Evolutionary conservation across 2,888 invertebrate genomes (phyloP), one percentile per base, ranked within the genome.

Genomic region (Rhagophthalmus giganteus): DNA sequence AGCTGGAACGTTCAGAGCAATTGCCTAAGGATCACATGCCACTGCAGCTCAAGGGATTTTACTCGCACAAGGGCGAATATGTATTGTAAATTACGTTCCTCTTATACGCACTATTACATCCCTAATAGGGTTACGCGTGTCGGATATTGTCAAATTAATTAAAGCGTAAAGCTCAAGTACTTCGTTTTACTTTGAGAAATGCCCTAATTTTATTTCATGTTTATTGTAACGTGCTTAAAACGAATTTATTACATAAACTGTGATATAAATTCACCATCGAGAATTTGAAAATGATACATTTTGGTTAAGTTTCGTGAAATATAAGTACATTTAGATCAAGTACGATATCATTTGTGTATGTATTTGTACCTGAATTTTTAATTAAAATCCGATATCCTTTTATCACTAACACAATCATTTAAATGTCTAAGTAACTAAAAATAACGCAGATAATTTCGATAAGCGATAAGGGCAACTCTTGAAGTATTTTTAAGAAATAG

Each of bases 1-100:
- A 54, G 56, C 56, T 48, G 42, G 57, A 61, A 52, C 54, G 56
- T 59, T 58, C 55, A 40, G 51, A 46, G 55, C 55, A 59, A 60
- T 59, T 59, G 58, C 56, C 48, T 54, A 40, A 56, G 56, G 57
- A 60, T 60, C 58, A 48, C 55, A 55, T 55, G 45, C 46, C 51
- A 58, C 49, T 52, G 55, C 39, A 56, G 50, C 52, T 56, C 47
- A 46, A 49, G 52, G 55, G 52, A 54, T 48, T 58, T 41, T 45
- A 31, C 50, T 54, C 53, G 41, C 50, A 44, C 44, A 52, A 44
- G 50, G 54, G 51, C 52, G 53, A 55, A 55, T 52, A 50, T 52
- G 53, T 53, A 54, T 58, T 58, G 53, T 55, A 54, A 50, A 58
- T 54, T 55, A 54, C 47, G 44, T 38, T 50, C 45, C 54, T 46